Evolutionary conservation across 1,140 invertebrate species (phyloP), one percentile per base, ranked within the genome.

Genomic region (Eriosoma lanigerum): DNA sequence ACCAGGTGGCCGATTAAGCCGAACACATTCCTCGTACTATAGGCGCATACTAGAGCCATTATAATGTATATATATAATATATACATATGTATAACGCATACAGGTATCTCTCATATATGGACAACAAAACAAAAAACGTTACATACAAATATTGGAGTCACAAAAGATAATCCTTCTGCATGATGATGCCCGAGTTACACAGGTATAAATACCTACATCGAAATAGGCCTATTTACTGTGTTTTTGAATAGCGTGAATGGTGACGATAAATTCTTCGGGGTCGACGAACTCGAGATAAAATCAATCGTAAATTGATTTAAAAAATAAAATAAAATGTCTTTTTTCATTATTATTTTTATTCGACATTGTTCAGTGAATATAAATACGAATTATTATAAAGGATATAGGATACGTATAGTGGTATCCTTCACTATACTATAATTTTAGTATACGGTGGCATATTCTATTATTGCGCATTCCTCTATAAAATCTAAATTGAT

Each of bases 1-100:
- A 38, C 52, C 72, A 56, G 72, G 72, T 75, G 72, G 72, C 72
- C 72, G 70, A 73, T 73, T 54, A 54, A 54, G 29, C 50, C 19
- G 72, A 38, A 32, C 52, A 38, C 72, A 75, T 75, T 75, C 72
- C 52, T 75, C 72, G 72, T 24, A 50, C 38, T 56, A n/a, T n/a
- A 56, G 52, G 70, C 70, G 50, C 66, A 48, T 70, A 70, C 66
- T 15, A 38, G 66, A 48, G 15, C 21, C 66, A 48, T 70, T 70
- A 70, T 70, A 48, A 1, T 66, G 12, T 60, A 26, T 5, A 13
- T 24, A 5, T 13, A n/a, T 56, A 26, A 60, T 13, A 4, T 62
- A 32, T 62, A 10, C 19, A 3, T 60, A 21, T 26, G n/a, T 21
- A 19, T 38, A 38, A 66, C 8, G 19, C 21, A 19, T 70, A 17